Evolutionary conservation across 2,113 vertebrate genomes (phyloP), one percentile per base, ranked within the genome.

Genomic region (Stigmatopora argus): DNA sequence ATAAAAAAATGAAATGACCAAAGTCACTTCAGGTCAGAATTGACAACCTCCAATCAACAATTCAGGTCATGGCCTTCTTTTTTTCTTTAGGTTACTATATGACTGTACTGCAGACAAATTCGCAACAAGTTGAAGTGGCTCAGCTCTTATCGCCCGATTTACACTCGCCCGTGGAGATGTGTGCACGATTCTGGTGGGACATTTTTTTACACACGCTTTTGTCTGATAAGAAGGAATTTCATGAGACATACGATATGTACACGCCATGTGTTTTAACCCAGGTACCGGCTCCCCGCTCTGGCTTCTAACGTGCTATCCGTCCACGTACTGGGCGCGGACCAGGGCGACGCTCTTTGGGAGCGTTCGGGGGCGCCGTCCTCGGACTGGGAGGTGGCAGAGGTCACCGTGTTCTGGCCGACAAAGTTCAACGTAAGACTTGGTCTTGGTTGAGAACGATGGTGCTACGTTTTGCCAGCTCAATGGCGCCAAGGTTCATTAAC

Each of bases 171-270:
- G 26, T 68, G 38, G 88, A 85, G 61, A 80, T 82, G 53, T 92
- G 91, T 74, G 49, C 87, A 2, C 79, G 74, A 47, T 90, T 92
- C 82, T 91, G 91, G 90, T 91, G 64, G 76, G 86, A 35, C 45
- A n/a, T 19, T 46, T 14, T 19, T 46, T 31, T 31, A 31, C 3
- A 53, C 3, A 34, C 38, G 0, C 46, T 48, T 48, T 31, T 65
- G 13, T 48, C 26, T n/a, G 2, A 23, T 13, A 38, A 21, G 61
- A 15, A 13, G 21, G 19, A 26, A 13, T 12, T 2, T 53, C 12
- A 14, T 23, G n/a, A 6, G 18, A 58, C 11, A 48, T 64, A 49
- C 3, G 4, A 4, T 38, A 41, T 41, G 2, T 62, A 2, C 11
- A 34, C 62, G 15, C 35, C 6, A 46, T 65, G 9, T 68, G 11